phyloP scores from a whole-genome alignment of 1,140 invertebrate genomes.

The Zeugodacus cucurbitae region DNA sequence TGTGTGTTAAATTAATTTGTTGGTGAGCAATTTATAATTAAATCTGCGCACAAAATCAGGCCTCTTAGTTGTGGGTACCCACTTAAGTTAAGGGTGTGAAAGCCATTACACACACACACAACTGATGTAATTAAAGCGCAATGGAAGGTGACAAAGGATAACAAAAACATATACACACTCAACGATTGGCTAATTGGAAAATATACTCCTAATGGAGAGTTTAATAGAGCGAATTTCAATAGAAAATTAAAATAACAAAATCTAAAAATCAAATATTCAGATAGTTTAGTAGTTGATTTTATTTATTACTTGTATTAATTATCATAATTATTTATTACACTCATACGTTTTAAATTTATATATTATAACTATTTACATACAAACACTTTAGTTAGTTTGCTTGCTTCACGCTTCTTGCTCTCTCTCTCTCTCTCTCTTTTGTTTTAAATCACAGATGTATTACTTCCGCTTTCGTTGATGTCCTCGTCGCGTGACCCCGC shows the following conservation, averaged over 20 bases:
- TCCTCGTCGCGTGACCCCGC: neutral
- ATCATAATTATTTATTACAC: slow-evolving; percentile 35
- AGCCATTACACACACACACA: neutral
- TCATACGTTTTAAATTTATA: neutral
- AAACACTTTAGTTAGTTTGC: neutral
- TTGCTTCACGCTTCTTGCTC: neutral
- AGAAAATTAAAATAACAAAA: neutral
- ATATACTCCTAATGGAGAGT: neutral
- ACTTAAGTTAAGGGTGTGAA: neutral
- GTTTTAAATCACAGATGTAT: slow-evolving; percentile 64
- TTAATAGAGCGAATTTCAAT: neutral
- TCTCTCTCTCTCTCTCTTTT: neutral
- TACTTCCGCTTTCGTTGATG: slow-evolving; percentile 50
- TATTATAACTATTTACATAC: neutral
- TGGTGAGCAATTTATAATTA: slow-evolving; percentile 21
- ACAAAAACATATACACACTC: neutral
- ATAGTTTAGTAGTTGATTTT: neutral
- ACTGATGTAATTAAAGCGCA: neutral
- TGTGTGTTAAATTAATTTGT: neutral
- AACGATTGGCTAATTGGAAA: neutral
- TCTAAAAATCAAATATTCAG: neutral
- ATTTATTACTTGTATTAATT: neutral
- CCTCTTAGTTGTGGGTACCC: slow-evolving; percentile 5
- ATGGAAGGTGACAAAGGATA: neutral
- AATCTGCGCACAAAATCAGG: neutral